Conservation (phyloP, 2,888 invertebrate genomes). For the Xanthia icteritia region DNA sequence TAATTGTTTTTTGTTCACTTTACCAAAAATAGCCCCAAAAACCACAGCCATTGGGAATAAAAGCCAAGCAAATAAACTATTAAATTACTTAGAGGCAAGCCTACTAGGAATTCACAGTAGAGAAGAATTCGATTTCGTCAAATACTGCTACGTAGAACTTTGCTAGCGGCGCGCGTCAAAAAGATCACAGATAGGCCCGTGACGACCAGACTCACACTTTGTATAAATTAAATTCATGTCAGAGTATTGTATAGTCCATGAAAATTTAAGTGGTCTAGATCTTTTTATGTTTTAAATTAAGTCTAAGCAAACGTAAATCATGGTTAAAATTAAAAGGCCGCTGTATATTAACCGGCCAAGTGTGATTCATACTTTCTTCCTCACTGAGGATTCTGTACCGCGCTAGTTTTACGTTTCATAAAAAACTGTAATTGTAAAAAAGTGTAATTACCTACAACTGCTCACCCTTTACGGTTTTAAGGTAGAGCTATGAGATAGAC, state of each 20-base stretch:
- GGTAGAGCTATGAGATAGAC: neutral
- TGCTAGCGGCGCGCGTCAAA: constrained; percentile 29
- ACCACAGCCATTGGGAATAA: neutral
- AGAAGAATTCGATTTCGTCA: constrained; percentile 24
- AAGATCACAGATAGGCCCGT: constrained; percentile 39
- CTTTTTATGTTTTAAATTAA: neutral
- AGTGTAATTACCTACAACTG: neutral
- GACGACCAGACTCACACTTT: constrained; percentile 24
- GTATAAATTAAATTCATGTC: constrained; percentile 32
- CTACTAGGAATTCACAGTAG: neutral
- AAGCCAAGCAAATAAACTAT: constrained; percentile 24
- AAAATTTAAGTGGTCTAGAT: neutral
- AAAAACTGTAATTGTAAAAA: no score
- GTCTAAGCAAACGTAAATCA: neutral
- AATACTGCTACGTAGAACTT: constrained; percentile 21
- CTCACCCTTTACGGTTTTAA: neutral
- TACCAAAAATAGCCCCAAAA: neutral
- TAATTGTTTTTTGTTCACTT: neutral
- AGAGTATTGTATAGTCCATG: neutral
- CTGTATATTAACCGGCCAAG: neutral
- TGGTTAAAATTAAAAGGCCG: neutral
- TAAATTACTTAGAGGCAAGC: constrained; percentile 14
- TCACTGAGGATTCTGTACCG: neutral
- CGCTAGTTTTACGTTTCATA: neutral
- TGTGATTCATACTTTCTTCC: neutral